phyloP scores from a whole-genome alignment of 2,888 invertebrate genomes.

The Eudasyphora cyanicolor region DNA sequence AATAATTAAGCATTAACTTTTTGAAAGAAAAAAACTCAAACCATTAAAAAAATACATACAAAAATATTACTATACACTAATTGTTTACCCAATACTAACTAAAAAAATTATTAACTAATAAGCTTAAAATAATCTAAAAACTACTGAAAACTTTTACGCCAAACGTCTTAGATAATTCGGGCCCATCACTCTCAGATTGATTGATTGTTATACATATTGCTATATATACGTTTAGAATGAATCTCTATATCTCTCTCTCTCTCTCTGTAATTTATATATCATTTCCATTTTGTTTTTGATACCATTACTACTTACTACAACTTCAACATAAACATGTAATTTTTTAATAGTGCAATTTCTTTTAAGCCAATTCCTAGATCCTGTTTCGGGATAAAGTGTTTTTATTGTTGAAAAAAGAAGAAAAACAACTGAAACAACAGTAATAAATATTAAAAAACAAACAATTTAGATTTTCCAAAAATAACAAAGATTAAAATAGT shows the following conservation, averaged over 20 bases:
- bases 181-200: no score
- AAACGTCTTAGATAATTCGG: not conserved
- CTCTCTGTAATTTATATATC: conserved; percentile 6
- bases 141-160: conserved; percentile 32
- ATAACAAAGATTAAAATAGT: not conserved
- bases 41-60: conserved; percentile 38
- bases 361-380: conserved; percentile 32
- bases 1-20: conserved; percentile 2
- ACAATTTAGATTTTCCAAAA: not conserved
- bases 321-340: not conserved
- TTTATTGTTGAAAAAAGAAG: conserved; percentile 11
- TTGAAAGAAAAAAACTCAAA: conserved; percentile 42
- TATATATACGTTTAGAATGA: conserved; percentile 58
- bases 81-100: conserved; percentile 59
- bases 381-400: conserved; percentile 3
- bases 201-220: conserved; percentile 45
- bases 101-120: conserved; percentile 40
- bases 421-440: not conserved
- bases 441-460: conserved; percentile 24
- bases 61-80: conserved; percentile 25
- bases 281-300: conserved; percentile 20
- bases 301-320: conserved; percentile 22
- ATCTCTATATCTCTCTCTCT: conserved; percentile 23
- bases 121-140: conserved; percentile 57
- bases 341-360: conserved; percentile 59